Evolutionary conservation across 2,113 vertebrate species (phyloP), one percentile per base, ranked within the genome.

Genomic region (Eleginops maclovinus): DNA sequence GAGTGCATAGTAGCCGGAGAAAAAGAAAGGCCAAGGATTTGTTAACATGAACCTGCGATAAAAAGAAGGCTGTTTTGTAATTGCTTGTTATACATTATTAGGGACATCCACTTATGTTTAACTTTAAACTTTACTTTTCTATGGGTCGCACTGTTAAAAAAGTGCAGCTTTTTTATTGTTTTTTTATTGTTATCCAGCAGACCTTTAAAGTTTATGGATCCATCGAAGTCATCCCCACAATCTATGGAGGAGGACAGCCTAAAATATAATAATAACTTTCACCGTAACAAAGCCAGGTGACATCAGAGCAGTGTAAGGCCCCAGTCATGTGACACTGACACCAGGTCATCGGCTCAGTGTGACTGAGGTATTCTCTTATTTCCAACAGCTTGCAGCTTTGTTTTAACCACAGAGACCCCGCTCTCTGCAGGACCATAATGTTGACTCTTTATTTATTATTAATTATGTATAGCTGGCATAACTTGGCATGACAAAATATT

Each of bases 391-490:
- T 22, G 40, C 49, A 66, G 71, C 81, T 81, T 75, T 84, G 81
- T 81, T 87, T 89, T 24, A 43, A 84, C 77, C 60, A 74, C 72
- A 75, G 17, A 47, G 28, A 61, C 26, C 1, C 5, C 17, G 63
- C 59, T 82, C 16, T 75, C 56, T 71, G 59, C 43, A 54, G 65
- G 56, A 72, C 54, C 54, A 84, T 71, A 11, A 69, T 82, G 64
- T 64, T 79, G 72, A 79, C 72, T 72, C 77, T 59, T 65, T n/a
- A n/a, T n/a, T n/a, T n/a, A n/a, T n/a, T n/a, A n/a, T n/a, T n/a
- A n/a, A n/a, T n/a, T n/a, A n/a, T n/a, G n/a, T 36, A 36, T 36
- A 36, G 31, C 72, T 82, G 81, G 15, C 67, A 81, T 31, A 86
- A 75, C 68, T 21, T 2, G 17, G 15, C 56, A 44, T 40, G 46